These are phyloP conservation scores for Corythornis madagascariensis DNA, from an alignment of 2,113 vertebrate species.

Conservation along the genomic window DNA sequence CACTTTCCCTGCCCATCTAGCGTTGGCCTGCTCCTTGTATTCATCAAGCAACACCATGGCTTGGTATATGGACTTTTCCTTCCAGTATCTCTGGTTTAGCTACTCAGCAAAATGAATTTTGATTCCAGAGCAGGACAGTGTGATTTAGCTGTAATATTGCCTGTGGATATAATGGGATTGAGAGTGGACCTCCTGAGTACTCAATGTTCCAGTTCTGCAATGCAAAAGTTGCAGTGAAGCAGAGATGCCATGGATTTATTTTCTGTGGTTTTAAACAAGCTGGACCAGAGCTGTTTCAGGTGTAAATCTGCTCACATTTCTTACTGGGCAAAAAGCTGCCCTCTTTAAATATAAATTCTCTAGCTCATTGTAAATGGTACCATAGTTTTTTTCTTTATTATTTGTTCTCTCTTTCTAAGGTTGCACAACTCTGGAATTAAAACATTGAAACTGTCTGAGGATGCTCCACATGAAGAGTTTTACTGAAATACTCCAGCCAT, in stretches of 20 bases:
- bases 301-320: neutral
- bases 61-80: neutral
- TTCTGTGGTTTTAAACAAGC: neutral
- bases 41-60: neutral
- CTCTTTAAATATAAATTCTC: neutral
- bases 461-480: neutral
- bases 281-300: neutral
- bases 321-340: neutral
- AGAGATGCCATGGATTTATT: neutral
- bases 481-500: neutral
- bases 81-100: neutral
- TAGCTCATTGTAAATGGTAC: neutral
- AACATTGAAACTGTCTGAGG: neutral
- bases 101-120: neutral
- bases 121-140: neutral
- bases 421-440: neutral
- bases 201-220: neutral
- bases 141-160: neutral
- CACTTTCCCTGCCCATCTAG: neutral
- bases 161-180: neutral
- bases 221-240: neutral
- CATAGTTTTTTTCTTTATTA: too few relatives aligned
- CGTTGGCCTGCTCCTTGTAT: neutral
- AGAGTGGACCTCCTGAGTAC: neutral
- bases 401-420: neutral